phyloP scores from a whole-genome alignment of 2,113 vertebrate species.

The Melanerpes aurifrons region DNA sequence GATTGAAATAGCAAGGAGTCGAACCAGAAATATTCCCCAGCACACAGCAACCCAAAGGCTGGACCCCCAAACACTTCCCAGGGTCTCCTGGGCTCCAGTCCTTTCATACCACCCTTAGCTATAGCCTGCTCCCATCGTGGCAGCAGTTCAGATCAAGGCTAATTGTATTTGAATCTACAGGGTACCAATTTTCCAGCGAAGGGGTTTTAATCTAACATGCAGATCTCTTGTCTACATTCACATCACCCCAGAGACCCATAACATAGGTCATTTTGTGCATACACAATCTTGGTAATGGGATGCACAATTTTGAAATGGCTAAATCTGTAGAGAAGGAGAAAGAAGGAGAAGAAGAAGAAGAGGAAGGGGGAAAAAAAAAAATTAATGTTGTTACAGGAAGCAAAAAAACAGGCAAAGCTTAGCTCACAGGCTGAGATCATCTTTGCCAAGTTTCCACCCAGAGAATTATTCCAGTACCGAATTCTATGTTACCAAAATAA shows the following conservation, averaged over 20 bases:
- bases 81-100: neutral
- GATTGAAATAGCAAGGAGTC: fast-evolving
- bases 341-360: neutral
- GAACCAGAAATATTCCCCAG: fast-evolving
- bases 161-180: constrained; percentile 61
- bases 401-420: constrained; percentile 39
- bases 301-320: constrained; percentile 63
- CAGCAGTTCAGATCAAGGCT: constrained; percentile 52
- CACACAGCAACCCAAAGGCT: neutral
- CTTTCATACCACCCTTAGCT: neutral
- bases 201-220: constrained; percentile 72
- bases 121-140: neutral
- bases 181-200: constrained; percentile 68
- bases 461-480: constrained; percentile 68
- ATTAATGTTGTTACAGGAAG: constrained; percentile 57
- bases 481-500: constrained; percentile 70
- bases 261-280: constrained; percentile 71
- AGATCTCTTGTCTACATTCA: constrained; percentile 71
- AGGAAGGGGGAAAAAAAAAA: constrained; percentile 35
- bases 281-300: constrained; percentile 66
- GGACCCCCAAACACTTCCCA: neutral
- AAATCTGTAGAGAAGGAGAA: constrained; percentile 40
- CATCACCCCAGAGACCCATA: constrained; percentile 64
- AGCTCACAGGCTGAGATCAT: constrained; percentile 61
- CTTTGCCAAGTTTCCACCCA: constrained; percentile 73